Percentiles rank a stretch among this genome's conserved stretches.
Evolutionary conservation across 1,140 invertebrate genomes (phyloP).

Genomic region (Ylistrum balloti): DNA sequence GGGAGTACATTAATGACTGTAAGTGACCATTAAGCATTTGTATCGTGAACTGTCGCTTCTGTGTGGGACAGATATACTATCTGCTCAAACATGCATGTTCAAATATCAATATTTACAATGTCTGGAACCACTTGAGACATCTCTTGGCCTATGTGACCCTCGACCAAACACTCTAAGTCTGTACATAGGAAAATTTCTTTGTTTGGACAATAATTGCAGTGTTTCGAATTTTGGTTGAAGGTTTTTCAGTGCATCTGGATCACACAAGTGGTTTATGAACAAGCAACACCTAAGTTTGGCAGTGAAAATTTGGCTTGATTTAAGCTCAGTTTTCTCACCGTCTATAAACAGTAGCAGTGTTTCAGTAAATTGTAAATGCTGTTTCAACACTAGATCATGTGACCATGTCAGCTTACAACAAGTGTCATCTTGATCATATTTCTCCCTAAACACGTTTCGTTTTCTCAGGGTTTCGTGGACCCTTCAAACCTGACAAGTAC

Average conservation of each 20-base stretch:
- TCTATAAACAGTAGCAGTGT: neutral
- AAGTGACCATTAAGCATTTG: too few relatives aligned
- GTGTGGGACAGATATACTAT: too few relatives aligned
- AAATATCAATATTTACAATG: too few relatives aligned
- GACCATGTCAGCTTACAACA: neutral
- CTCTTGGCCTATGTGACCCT: too few relatives aligned
- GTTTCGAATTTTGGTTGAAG: too few relatives aligned
- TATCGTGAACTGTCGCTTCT: too few relatives aligned
- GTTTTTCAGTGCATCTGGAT: neutral
- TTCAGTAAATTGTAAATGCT: slow-evolving; percentile 15
- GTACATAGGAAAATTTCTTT: too few relatives aligned
- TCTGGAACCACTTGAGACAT: too few relatives aligned
- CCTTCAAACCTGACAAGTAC: neutral
- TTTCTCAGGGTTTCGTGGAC: neutral
- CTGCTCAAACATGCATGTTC: too few relatives aligned
- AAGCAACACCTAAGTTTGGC: neutral
- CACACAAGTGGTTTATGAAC: neutral
- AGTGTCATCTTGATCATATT: neutral
- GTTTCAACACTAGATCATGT: neutral
- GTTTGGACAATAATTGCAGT: too few relatives aligned
- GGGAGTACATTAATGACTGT: too few relatives aligned
- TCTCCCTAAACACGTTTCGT: neutral
- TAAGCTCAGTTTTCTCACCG: neutral
- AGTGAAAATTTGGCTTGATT: neutral
- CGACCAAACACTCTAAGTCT: too few relatives aligned